These are phyloP conservation scores for Idaea dimidiata DNA, from an alignment of 2,888 invertebrate species.

Conservation along the genomic window DNA sequence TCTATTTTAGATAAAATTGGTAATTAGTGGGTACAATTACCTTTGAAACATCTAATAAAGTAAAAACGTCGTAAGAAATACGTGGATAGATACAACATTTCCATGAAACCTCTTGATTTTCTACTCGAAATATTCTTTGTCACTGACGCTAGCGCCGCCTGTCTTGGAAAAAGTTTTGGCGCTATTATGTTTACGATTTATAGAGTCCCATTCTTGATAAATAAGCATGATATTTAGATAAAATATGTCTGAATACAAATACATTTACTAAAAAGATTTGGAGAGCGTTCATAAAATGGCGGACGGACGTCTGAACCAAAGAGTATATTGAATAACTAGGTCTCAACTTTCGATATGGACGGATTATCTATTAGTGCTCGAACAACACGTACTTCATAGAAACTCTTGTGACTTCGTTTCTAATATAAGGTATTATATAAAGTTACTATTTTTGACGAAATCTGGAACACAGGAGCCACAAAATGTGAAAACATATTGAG, in stretches of 20 bases:
- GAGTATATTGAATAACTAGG: too few relatives aligned
- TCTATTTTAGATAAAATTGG: not conserved
- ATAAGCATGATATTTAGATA: not conserved
- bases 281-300: conserved; percentile 34
- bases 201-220: not conserved
- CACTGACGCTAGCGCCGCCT: conserved; percentile 72
- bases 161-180: conserved; percentile 30
- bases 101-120: not conserved
- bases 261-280: conserved; percentile 20
- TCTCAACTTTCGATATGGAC: not conserved
- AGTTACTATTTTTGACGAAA: too few relatives aligned
- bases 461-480: too few relatives aligned
- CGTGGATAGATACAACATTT: not conserved
- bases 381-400: not conserved
- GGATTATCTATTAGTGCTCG: not conserved
- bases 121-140: conserved; percentile 24
- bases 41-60: not conserved
- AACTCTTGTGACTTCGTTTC: not conserved
- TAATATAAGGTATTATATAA: not conserved
- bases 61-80: not conserved
- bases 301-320: conserved; percentile 24
- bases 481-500: too few relatives aligned
- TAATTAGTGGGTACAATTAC: conserved; percentile 7
- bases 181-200: conserved; percentile 11
- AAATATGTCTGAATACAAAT: conserved; percentile 7